Percentiles rank a stretch among this genome's conserved stretches.
These are phyloP conservation scores for Paradisaea rubra DNA, from an alignment of 2,113 vertebrate genomes.

Conservation along the genomic window DNA sequence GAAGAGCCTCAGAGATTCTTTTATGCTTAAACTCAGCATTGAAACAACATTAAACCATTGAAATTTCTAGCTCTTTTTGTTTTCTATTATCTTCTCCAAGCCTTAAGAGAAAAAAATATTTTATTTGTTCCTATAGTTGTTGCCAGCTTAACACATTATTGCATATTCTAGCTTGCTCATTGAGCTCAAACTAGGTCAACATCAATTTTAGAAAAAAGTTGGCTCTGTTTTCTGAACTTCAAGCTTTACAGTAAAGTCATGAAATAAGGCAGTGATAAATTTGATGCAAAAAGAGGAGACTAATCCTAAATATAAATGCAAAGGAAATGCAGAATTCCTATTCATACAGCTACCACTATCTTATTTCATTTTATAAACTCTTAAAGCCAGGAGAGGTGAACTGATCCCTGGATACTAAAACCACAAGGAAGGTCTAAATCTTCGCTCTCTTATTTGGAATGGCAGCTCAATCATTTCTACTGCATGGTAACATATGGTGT, in stretches of 20 bases:
- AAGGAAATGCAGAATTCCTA: neutral
- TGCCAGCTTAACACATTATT: neutral
- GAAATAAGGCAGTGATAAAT: neutral
- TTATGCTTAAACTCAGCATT: constrained; percentile 13
- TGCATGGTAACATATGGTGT: neutral
- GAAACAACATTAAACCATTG: constrained; percentile 15
- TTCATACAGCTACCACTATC: neutral
- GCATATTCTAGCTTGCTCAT: neutral
- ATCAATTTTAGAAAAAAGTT: neutral
- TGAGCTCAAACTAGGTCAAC: constrained; percentile 1
- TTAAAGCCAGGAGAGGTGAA: neutral
- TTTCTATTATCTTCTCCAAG: neutral
- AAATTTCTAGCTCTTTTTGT: neutral
- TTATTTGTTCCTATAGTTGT: neutral
- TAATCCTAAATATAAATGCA: neutral
- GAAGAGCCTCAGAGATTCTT: constrained; percentile 46
- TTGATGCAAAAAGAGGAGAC: neutral
- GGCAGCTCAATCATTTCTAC: neutral
- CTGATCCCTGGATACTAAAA: neutral
- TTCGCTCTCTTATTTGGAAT: neutral
- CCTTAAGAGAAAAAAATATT: neutral
- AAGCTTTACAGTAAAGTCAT: neutral
- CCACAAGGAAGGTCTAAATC: neutral
- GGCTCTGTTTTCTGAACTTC: neutral
- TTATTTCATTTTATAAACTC: neutral